Conservation (phyloP, 1,140 invertebrate genomes). For the Drosophila busckii region DNA sequence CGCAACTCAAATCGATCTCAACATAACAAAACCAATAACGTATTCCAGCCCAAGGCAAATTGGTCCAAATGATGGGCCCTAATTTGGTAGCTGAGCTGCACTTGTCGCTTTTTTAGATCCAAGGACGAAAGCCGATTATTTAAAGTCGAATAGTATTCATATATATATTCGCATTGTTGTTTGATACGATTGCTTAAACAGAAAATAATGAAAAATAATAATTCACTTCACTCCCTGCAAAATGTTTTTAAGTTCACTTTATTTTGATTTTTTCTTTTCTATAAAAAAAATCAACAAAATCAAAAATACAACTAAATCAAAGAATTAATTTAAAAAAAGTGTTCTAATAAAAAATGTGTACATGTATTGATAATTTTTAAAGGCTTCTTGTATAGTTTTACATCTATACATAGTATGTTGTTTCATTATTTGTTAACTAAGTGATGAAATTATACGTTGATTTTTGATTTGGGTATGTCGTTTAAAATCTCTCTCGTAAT, state of each 20-base stretch:
- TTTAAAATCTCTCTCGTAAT: slow-evolving; percentile 14
- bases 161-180: slow-evolving; percentile 17
- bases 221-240: slow-evolving; percentile 60
- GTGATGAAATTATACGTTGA: slow-evolving; percentile 20
- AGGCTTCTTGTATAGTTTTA: slow-evolving; percentile 15
- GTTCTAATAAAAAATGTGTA: slow-evolving; percentile 51
- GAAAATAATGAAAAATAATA: slow-evolving; percentile 21
- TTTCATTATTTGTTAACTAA: slow-evolving; percentile 38
- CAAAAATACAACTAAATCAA: slow-evolving; percentile 67
- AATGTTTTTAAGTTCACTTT: slow-evolving; percentile 61
- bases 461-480: slow-evolving; percentile 10
- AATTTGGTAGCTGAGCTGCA: slow-evolving; percentile 12
- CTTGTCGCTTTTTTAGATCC: no score
- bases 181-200: slow-evolving; percentile 38
- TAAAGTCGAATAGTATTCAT: slow-evolving; percentile 12
- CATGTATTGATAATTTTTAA: slow-evolving; percentile 16
- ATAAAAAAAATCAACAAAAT: slow-evolving; percentile 72
- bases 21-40: slow-evolving; percentile 10
- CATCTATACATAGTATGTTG: slow-evolving; percentile 17
- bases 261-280: slow-evolving; percentile 61
- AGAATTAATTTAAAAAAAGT: slow-evolving; percentile 44
- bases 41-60: slow-evolving; percentile 9
- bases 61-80: slow-evolving; percentile 34
- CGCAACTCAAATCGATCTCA: slow-evolving; percentile 30
- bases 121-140: slow-evolving; percentile 22